Evolutionary conservation across 2,113 vertebrate genomes (phyloP).

Genomic region (Crotalus tigris): DNA sequence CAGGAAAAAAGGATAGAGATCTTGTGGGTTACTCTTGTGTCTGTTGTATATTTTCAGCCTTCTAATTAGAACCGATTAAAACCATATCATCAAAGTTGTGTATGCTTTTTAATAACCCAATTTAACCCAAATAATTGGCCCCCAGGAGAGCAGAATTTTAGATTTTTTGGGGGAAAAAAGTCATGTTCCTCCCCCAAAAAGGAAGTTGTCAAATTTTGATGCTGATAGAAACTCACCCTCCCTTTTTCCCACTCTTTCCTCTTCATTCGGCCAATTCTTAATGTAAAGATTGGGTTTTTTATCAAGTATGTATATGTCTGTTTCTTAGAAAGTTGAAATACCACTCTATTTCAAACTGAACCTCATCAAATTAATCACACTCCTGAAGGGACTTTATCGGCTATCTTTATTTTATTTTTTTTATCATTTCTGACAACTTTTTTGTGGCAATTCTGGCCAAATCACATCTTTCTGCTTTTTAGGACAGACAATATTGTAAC

Average conservation of each 20-base stretch:
- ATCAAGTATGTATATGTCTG: background rate
- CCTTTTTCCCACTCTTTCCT: no score
- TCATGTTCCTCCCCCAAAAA: background rate
- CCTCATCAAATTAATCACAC: background rate
- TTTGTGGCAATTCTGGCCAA: background rate
- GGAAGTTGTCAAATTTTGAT: background rate
- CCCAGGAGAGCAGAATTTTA: background rate
- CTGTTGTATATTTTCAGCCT: background rate
- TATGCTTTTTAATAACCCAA: background rate
- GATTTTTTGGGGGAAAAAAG: background rate
- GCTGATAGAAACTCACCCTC: background rate
- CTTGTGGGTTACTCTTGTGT: background rate
- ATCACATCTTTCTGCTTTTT: background rate
- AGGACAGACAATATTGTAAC: constrained; percentile 21
- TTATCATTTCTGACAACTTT: background rate
- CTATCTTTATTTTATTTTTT: background rate
- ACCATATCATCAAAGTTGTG: background rate
- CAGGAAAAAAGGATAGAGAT: background rate
- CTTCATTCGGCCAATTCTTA: background rate
- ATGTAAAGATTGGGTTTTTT: background rate
- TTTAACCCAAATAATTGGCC: background rate
- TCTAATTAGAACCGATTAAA: background rate
- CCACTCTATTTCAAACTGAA: no score
- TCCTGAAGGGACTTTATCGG: background rate
- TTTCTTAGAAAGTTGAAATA: background rate